Base-by-base conservation (phyloP, 2,888 invertebrate genomes). In the Drosophila vallismaia region DNA sequence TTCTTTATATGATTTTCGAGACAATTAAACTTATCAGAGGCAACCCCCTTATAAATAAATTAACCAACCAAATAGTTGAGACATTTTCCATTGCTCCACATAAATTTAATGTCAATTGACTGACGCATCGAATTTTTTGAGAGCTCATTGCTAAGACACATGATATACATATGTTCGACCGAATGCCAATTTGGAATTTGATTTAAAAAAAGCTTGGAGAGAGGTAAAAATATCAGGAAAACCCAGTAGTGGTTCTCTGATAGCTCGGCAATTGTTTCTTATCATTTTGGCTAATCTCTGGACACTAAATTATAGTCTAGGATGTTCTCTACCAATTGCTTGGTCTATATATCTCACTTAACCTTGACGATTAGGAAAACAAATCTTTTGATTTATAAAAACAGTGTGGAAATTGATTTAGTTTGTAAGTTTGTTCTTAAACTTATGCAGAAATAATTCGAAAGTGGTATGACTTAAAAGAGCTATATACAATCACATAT, bases 91-190 rank as follows among this genome's bases (percentile, higher is more conserved):
- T 59, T 44, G 14, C 28, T 19, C 36, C 19, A 28, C 14, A 57
- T 28, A 9, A 58, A 49, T 42, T 60, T 14, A 57, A 14, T 31
- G 53, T 50, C 50, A 71, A 74, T 76, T 77, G 48, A 53, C 28
- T 63, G 53, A 71, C 51, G 42, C 48, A 36, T 57, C 54, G 24
- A 54, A 64, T 48, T 48, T 9, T 12, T 19, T 24, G 42, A 42
- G 36, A 36, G n/a, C 36, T n/a, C 12, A 42, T 19, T 14, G 14
- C 1, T 19, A 0, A 4, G 42, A 19, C 7, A 42, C 42, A 7
- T 42, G 8, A 42, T 9, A 14, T 19, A 19, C 19, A 19, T 6
- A 40, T 40, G 28, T 28, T 28, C 5, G 9, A 40, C 14, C 12
- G 19, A 42, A 19, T 8, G n/a, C 4, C 45, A 24, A n/a, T 45